Evolutionary conservation across 1,140 invertebrate genomes (phyloP), one percentile per base, ranked within the genome.

Genomic region (Phthorimaea operculella): DNA sequence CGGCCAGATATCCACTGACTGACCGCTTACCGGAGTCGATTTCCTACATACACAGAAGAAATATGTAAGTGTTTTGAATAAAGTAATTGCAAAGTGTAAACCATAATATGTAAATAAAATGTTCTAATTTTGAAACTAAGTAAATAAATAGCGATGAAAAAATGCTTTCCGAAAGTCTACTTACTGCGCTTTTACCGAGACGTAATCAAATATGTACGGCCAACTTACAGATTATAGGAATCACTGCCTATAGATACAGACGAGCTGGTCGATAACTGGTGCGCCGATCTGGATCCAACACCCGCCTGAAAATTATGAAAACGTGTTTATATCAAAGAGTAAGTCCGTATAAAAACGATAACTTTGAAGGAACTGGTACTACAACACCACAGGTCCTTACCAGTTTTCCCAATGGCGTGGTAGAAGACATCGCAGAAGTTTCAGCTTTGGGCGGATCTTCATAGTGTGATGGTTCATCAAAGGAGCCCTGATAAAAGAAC

Each of bases 381-480:
- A n/a, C n/a, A n/a, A n/a, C n/a, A n/a, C n/a, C n/a, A n/a, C n/a
- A 54, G 15, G 16, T 48, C 12, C 75, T 75, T 68, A 82, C 80
- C 50, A 74, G 64, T 64, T 76, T 84, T 14, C 52, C 63, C 12
- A 75, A 55, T 4, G 62, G 62, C 12, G 72, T 73, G 53, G 82
- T 72, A 0, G 70, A 57, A 0, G 65, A 72, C 4, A 80, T 67
- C 9, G 75, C 60, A 1, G 76, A 63, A 0, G 69, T 67, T 45
- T 88, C 74, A 48, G 74, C 64, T 58, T 84, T 83, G 18, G 77
- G 74, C 1, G 72, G 73, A 63, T 89, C 89, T 59, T 85, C 88
- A 72, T 85, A 89, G 58, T 88, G 87, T 6, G 87, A 86, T n/a
- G 87, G 86, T 63, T 90, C 89, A 62, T 90, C 89, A 68, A 90